These are phyloP conservation scores for Danionella cerebrum DNA, from an alignment of 2,113 vertebrate species.

Conservation along the genomic window DNA sequence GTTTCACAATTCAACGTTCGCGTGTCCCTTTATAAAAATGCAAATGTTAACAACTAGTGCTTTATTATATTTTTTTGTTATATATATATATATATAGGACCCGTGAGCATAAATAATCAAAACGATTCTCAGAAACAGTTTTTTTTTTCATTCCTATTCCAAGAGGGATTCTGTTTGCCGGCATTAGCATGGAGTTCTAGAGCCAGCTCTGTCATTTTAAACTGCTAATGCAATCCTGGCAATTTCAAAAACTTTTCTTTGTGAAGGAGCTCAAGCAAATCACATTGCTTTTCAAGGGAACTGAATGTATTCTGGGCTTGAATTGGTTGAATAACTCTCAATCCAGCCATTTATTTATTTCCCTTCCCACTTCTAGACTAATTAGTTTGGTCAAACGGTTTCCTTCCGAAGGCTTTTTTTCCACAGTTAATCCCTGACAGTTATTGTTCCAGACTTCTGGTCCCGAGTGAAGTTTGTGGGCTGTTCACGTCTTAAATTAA, in stretches of 20 bases:
- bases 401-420: constrained; percentile 46
- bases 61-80: not conserved
- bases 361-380: constrained; percentile 43
- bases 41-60: not conserved
- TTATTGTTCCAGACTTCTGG: constrained; percentile 53
- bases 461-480: constrained; percentile 33
- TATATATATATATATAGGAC: not conserved
- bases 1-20: too few species aligned
- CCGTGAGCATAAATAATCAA: not conserved
- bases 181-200: not conserved
- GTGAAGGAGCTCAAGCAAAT: not conserved
- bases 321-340: not conserved
- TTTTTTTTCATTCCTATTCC: not conserved
- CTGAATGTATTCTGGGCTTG: not conserved
- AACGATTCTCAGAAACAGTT: not conserved
- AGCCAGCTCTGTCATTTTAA: not conserved
- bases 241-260: not conserved
- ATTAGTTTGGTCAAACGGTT: constrained; percentile 55
- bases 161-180: not conserved
- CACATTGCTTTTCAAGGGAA: not conserved
- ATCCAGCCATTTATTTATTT: not conserved
- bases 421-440: constrained; percentile 52
- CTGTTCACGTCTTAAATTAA: constrained; percentile 42
- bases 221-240: not conserved
- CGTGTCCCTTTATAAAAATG: too few species aligned